A percentile compares a stretch with the other conserved stretches of the same genome.
phyloP scores from a whole-genome alignment of 2,888 invertebrate species.

The Conchocele bisecta region DNA sequence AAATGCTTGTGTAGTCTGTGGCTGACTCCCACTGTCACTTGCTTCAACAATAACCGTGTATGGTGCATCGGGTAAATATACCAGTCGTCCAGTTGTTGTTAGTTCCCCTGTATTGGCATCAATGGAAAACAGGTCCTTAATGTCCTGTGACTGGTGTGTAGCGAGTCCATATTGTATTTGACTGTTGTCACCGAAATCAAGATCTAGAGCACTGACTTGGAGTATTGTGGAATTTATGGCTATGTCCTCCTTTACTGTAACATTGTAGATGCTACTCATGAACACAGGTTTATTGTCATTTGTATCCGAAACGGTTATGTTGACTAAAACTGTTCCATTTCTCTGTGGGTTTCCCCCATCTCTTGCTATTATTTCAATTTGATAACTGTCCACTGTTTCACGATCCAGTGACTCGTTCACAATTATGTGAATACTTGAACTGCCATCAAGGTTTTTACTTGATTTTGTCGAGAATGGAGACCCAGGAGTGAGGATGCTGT shows the following conservation, averaged over 20 bases:
- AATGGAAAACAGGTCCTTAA: slow-evolving; percentile 65
- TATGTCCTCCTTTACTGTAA: slow-evolving; percentile 71
- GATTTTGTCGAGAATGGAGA: slow-evolving; percentile 67
- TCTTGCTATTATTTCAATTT: slow-evolving; percentile 66
- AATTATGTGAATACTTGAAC: slow-evolving; percentile 67
- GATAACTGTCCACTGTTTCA: slow-evolving; percentile 66
- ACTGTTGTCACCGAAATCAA: slow-evolving; percentile 91
- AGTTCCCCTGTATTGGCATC: slow-evolving; percentile 69
- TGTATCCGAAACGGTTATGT: slow-evolving; percentile 68
- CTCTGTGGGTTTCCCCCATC: slow-evolving; percentile 72
- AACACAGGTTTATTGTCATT: slow-evolving; percentile 75
- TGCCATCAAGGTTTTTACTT: slow-evolving; percentile 66
- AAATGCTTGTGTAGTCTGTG: slow-evolving; percentile 67
- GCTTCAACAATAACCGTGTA: slow-evolving; percentile 72
- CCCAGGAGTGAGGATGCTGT: slow-evolving; percentile 65
- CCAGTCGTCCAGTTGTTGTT: slow-evolving; percentile 65
- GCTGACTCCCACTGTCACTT: slow-evolving; percentile 67
- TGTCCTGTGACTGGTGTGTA: slow-evolving; percentile 54
- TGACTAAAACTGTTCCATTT: slow-evolving; percentile 64
- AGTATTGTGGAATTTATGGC: slow-evolving; percentile 66
- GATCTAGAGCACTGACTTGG: slow-evolving; percentile 91
- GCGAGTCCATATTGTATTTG: slow-evolving; percentile 83
- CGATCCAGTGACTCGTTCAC: slow-evolving; percentile 68
- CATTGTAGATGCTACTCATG: slow-evolving; percentile 63
- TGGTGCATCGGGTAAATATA: slow-evolving; percentile 64